Evolutionary conservation across 1,140 invertebrate species (phyloP), one percentile per base, ranked within the genome.

Genomic region (Rhyzopertha dominica): DNA sequence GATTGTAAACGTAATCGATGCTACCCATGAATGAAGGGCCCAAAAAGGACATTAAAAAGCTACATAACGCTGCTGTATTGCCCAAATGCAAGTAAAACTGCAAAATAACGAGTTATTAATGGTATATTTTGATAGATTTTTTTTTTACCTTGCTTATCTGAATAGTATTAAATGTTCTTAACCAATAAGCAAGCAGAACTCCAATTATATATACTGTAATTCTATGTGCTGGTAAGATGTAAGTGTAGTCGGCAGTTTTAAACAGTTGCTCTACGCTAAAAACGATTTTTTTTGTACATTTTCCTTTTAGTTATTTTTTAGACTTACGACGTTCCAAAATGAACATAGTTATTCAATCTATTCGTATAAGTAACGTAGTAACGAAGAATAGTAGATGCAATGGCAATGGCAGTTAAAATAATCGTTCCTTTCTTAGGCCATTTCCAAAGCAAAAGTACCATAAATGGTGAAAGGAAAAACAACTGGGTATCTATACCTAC

Each of bases 401-500:
- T 44, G 1, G 78, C 81, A 4, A 81, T 56, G 1, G 57, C 26
- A 1, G 62, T 26, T 0, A 85, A 61, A 8, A 76, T 43, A 1
- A 71, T 30, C 19, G 72, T 53, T 19, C 84, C 84, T 13, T 72
- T 54, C 36, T 66, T 77, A 12, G 74, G 76, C 66, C 67, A 81
- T 48, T 74, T 81, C 72, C 81, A 85, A 3, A 89, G 53, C 2
- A 81, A 47, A n/a, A 74, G 68, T 43, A 85, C 68, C 3, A 89
- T 66, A 0, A 88, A 66, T 3, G 85, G 75, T 0, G 83, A 79
- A 0, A 81, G 61, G 3, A 83, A 66, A 62, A 86, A 89, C 24
- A 89, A 70, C 62, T 89, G 85, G 66, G 85, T 87, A 57, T 90
- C 87, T 55, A 88, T 87, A 5, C 85, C 85, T 37, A 90, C 64